phyloP scores from a whole-genome alignment of 2,888 invertebrate species.

The Acronicta psi region DNA sequence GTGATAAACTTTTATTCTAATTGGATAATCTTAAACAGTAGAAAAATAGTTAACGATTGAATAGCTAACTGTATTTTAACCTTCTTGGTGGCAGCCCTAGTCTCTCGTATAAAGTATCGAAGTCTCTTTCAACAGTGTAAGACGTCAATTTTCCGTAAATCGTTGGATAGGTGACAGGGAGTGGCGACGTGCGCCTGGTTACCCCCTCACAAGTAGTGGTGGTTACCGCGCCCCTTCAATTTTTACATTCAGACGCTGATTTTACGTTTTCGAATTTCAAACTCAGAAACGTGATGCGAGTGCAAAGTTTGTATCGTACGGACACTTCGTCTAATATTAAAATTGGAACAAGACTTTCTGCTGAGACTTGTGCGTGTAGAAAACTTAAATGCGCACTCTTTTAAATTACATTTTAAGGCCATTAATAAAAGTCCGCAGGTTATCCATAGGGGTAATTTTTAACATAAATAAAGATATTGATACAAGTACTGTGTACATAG shows the following conservation, averaged over 20 bases:
- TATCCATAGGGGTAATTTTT: not conserved
- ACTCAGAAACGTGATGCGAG: conserved; percentile 78
- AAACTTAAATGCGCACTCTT: conserved; percentile 54
- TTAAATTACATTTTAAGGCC: conserved; percentile 18
- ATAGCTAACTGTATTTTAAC: not conserved
- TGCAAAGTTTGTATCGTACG: conserved; percentile 71
- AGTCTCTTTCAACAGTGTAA: conserved; percentile 65
- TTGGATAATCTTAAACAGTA: too few relatives aligned
- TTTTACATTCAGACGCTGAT: conserved; percentile 81
- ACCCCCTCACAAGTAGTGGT: conserved; percentile 48
- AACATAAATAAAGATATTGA: not conserved
- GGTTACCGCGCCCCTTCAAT: conserved; percentile 70
- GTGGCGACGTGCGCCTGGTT: conserved; percentile 62
- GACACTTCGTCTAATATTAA: conserved; percentile 73
- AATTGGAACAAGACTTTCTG: conserved; percentile 55
- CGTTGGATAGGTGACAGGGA: conserved; percentile 74
- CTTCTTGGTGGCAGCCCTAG: conserved; percentile 15
- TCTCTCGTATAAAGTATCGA: conserved; percentile 63
- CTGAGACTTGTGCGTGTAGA: conserved; percentile 23
- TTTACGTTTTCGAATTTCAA: conserved; percentile 82
- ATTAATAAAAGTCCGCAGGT: conserved; percentile 9
- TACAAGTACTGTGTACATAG: not conserved
- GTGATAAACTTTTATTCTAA: too few relatives aligned
- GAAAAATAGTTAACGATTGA: too few relatives aligned
- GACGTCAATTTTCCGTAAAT: conserved; percentile 79